phyloP scores from a whole-genome alignment of 2,797 vertebrate genomes.

The Sternarchorhynchus goeldii region DNA sequence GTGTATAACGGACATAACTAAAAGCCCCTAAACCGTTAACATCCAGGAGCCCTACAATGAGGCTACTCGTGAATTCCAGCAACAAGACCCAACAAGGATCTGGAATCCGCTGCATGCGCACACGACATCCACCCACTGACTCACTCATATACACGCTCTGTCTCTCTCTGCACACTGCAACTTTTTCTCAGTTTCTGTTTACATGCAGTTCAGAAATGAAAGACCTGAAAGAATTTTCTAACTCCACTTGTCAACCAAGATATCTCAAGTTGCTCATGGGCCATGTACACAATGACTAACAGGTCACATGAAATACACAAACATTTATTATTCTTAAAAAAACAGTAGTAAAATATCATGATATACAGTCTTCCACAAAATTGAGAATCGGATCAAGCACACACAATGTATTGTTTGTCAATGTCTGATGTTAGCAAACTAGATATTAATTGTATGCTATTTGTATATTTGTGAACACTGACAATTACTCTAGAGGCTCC shows the following conservation, averaged over 20 bases:
- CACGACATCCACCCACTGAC: slow-evolving; percentile 51
- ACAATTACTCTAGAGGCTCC: neutral
- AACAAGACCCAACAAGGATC: slow-evolving; percentile 79
- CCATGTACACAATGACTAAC: neutral
- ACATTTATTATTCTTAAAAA: slow-evolving; percentile 26
- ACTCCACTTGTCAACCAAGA: neutral
- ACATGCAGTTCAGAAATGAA: too few species aligned
- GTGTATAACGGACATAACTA: slow-evolving; percentile 30
- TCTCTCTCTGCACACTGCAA: neutral
- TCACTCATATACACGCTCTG: neutral
- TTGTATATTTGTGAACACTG: neutral
- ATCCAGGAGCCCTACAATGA: slow-evolving; percentile 51
- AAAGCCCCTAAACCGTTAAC: slow-evolving; percentile 53
- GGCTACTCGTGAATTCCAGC: slow-evolving; percentile 68
- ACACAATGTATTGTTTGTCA: slow-evolving; percentile 5
- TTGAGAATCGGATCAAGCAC: neutral
- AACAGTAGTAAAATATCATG: slow-evolving; percentile 5
- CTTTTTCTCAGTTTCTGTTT: too few species aligned
- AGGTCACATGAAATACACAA: slow-evolving; percentile 28
- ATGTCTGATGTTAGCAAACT: neutral
- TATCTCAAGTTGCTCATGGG: neutral
- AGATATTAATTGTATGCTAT: slow-evolving; percentile 15
- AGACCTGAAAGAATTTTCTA: too few species aligned
- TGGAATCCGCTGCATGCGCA: slow-evolving; percentile 70
- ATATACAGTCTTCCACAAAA: slow-evolving; percentile 6